phyloP scores from a whole-genome alignment of 2,113 vertebrate genomes.

The Murina feae region DNA sequence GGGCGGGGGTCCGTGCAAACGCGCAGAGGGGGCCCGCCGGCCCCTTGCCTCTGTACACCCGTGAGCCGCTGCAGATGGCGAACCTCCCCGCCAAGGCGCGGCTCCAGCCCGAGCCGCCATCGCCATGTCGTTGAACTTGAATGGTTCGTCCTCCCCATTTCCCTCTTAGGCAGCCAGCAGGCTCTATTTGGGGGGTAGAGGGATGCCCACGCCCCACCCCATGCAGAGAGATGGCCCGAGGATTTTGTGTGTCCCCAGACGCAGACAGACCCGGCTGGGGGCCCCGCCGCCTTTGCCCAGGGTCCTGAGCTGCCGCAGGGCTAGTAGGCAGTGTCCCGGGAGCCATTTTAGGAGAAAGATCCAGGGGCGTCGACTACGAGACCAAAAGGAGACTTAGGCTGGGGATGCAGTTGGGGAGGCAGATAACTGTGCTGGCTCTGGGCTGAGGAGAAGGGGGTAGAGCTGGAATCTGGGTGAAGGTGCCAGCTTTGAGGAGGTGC shows the following conservation, averaged over 20 bases:
- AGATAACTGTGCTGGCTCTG: not conserved
- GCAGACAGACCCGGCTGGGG: not conserved
- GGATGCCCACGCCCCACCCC: constrained; percentile 1
- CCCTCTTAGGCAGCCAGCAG: constrained; percentile 37
- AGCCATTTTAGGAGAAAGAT: constrained; percentile 83
- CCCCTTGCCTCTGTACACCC: not conserved
- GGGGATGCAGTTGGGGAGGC: constrained; percentile 29
- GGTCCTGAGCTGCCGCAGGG: constrained; percentile 23
- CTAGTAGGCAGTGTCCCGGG: constrained; percentile 71
- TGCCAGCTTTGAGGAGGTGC: not conserved
- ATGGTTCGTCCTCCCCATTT: constrained; percentile 76
- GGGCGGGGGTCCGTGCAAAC: not conserved
- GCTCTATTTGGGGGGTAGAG: constrained; percentile 62
- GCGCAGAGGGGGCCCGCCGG: not conserved
- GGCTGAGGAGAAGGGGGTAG: not conserved
- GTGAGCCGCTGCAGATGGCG: constrained; percentile 49
- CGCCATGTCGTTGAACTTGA: constrained; percentile 87
- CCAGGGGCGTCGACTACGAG: constrained; percentile 52
- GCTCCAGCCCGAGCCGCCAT: constrained; percentile 61
- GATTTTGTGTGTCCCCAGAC: not conserved
- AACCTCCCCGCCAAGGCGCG: constrained; percentile 60
- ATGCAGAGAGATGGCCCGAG: not conserved
- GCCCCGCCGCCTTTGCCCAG: constrained; percentile 26
- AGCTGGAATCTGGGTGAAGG: not conserved
- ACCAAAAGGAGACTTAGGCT: constrained; percentile 24